Conservation (phyloP, 2,113 vertebrate genomes). For the Eptesicus fuscus region DNA sequence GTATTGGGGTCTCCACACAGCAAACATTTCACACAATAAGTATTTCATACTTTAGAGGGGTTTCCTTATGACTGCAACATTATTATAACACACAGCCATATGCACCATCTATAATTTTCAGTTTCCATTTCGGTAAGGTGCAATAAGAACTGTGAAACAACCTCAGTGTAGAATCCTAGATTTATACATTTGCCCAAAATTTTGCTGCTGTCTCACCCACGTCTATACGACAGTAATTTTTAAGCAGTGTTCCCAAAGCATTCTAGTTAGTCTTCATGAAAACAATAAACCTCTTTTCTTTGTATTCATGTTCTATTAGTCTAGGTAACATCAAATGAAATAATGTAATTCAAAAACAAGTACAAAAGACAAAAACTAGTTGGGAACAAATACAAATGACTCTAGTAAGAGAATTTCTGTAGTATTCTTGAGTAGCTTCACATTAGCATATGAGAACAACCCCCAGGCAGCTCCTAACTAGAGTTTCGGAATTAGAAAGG, state of each 20-base stretch:
- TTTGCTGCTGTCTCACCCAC: not conserved
- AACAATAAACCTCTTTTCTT: not conserved
- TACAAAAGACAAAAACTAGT: not conserved
- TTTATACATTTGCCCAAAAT: not conserved
- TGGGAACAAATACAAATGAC: not conserved
- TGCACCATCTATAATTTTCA: not conserved
- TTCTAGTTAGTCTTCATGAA: not conserved
- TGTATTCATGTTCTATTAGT: not conserved
- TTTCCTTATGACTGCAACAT: too few species aligned
- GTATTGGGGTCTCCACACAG: too few species aligned
- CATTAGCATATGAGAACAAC: not conserved
- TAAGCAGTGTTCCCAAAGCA: not conserved
- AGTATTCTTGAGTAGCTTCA: not conserved
- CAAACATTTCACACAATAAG: too few species aligned
- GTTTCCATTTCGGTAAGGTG: not conserved
- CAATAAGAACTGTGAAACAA: not conserved
- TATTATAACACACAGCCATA: not conserved
- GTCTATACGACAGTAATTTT: not conserved
- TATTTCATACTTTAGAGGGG: too few species aligned
- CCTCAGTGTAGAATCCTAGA: not conserved
- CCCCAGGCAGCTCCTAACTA: not conserved
- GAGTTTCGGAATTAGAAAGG: not conserved
- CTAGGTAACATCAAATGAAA: not conserved
- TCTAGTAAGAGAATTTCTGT: not conserved
- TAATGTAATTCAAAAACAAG: not conserved